Evolutionary conservation across 2,888 invertebrate species (phyloP).

Genomic region (Brachyptera putata): DNA sequence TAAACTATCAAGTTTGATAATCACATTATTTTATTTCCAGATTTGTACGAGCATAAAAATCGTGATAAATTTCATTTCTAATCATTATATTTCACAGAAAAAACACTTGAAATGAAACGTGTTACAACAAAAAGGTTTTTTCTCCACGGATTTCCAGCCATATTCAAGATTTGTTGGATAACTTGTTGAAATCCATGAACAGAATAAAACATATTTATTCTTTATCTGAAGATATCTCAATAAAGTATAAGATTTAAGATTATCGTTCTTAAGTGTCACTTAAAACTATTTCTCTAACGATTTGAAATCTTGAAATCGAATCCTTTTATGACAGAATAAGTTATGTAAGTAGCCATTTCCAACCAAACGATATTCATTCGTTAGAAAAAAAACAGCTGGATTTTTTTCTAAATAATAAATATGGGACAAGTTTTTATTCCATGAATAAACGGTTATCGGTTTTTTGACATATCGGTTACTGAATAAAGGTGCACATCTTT

Average conservation of each 20-base stretch:
- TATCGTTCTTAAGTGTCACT: constrained; percentile 20
- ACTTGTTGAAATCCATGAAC: no score
- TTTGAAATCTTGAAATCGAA: constrained; percentile 22
- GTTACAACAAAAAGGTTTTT: no score
- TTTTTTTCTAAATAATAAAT: constrained; percentile 1
- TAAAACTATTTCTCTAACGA: constrained; percentile 9
- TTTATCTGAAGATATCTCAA: constrained; percentile 3
- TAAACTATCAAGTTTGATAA: no score
- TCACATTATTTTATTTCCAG: no score
- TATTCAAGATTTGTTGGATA: no score
- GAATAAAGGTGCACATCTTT: neutral
- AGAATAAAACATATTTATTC: no score
- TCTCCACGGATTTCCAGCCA: no score
- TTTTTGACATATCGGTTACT: neutral
- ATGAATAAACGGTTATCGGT: neutral
- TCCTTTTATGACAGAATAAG: constrained; percentile 18
- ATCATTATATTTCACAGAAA: no score
- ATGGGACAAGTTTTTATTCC: constrained; percentile 9
- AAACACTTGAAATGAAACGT: no score
- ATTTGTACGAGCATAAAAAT: no score
- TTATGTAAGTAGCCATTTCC: constrained; percentile 11
- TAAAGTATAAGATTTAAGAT: constrained; percentile 6
- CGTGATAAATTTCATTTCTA: no score
- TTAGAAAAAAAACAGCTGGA: neutral
- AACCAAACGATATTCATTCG: neutral